These are phyloP conservation scores for Ptychochromis oligacanthus DNA, from an alignment of 2,113 vertebrate species.

Conservation along the genomic window DNA sequence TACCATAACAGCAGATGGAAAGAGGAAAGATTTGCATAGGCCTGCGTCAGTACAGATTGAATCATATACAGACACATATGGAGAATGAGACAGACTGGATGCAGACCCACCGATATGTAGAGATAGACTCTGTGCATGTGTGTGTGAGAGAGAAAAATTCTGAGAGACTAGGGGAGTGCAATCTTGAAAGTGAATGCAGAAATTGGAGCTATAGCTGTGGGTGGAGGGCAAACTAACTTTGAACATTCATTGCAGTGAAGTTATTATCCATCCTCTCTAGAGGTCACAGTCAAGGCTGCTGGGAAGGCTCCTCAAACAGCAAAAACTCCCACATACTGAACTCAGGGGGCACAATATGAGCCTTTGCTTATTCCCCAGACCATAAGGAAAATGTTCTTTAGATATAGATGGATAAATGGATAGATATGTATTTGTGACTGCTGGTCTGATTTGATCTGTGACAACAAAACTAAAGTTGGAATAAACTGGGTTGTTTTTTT, in stretches of 20 bases:
- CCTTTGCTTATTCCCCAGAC: slow-evolving; percentile 30
- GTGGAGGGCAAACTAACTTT: slow-evolving; percentile 70
- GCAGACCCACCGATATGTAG: slow-evolving; percentile 27
- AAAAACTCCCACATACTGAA: slow-evolving; percentile 50
- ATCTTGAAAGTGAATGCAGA: slow-evolving; percentile 64
- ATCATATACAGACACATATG: slow-evolving; percentile 11
- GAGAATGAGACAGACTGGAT: slow-evolving; percentile 20
- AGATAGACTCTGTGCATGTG: neutral
- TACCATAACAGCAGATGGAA: slow-evolving; percentile 4
- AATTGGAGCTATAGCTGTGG: slow-evolving; percentile 67
- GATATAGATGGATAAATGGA: neutral
- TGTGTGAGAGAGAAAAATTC: neutral
- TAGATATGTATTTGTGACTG: neutral
- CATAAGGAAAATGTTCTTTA: neutral
- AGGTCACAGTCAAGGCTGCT: slow-evolving; percentile 58
- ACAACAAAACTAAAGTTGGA: neutral
- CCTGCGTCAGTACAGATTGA: slow-evolving; percentile 4
- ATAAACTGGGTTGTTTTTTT: neutral
- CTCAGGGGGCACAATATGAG: slow-evolving; percentile 28
- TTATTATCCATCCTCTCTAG: slow-evolving; percentile 62
- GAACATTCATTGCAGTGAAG: slow-evolving; percentile 64
- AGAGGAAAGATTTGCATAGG: neutral
- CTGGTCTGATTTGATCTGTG: neutral
- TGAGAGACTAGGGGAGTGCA: slow-evolving; percentile 4
- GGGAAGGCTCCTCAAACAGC: slow-evolving; percentile 53